Percentiles rank a stretch among this genome's conserved stretches.
These are phyloP conservation scores for Oxystoma pomonae DNA, from an alignment of 2,888 invertebrate species.

Conservation along the genomic window DNA sequence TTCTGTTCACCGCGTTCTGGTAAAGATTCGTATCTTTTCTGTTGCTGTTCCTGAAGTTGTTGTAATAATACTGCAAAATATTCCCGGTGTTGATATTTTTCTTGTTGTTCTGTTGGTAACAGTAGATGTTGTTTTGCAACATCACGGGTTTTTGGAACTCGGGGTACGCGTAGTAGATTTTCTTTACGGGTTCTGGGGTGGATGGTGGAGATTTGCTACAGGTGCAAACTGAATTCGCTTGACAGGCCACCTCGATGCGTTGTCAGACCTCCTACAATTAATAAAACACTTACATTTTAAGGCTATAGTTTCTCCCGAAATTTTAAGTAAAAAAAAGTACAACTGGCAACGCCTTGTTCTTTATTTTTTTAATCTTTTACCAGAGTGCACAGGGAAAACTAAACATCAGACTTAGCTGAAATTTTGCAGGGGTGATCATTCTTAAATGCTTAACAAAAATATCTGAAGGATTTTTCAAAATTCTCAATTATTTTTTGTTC, in stretches of 20 bases:
- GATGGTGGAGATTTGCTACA: conserved; percentile 15
- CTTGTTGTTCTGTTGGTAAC: conserved; percentile 35
- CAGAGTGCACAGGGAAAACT: too few species aligned
- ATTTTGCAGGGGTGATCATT: too few species aligned
- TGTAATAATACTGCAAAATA: conserved; percentile 46
- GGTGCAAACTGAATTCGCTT: conserved; percentile 28
- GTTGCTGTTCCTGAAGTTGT: conserved; percentile 41
- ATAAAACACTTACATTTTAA: conserved; percentile 1
- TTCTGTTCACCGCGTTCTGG: conserved; percentile 41
- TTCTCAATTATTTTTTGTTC: too few species aligned
- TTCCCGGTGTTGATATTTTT: conserved; percentile 41
- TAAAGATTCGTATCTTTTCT: conserved; percentile 45
- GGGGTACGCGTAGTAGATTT: conserved; percentile 42
- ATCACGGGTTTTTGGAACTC: conserved; percentile 20
- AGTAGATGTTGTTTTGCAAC: conserved; percentile 31
- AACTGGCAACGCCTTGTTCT: too few species aligned
- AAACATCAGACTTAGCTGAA: too few species aligned
- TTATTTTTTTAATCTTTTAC: too few species aligned
- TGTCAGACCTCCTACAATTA: conserved; percentile 92
- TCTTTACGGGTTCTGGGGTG: conserved; percentile 33
- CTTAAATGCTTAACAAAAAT: too few species aligned
- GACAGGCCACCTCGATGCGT: conserved; percentile 44
- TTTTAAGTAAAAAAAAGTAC: too few species aligned
- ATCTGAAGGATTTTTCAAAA: too few species aligned
- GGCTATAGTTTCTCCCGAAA: too few species aligned